Evolutionary conservation across 2,113 vertebrate genomes (phyloP), one percentile per base, ranked within the genome.

Genomic region (Mugil cephalus): DNA sequence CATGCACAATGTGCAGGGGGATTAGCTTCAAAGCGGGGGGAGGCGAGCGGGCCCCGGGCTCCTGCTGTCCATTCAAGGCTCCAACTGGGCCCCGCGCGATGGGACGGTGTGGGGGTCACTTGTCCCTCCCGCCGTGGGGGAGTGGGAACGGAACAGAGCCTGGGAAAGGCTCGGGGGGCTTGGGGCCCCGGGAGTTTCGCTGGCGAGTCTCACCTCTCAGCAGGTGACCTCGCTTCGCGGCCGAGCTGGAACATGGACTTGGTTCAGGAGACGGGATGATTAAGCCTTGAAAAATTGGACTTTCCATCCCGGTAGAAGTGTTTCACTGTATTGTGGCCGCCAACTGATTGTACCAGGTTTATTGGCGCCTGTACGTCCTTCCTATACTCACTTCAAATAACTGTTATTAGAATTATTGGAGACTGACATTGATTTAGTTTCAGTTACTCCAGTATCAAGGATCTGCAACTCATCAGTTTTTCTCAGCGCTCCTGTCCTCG

Each of bases 1-100:
- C 95, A 94, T 95, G 90, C 93, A 94, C 96, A 96, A 97, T 96
- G 95, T 94, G 95, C 93, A 92, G 82, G 93, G 24, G 96, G 98
- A 99, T 99, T 99, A 99, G 94, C 94, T 95, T 96, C 95, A 98
- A 97, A 97, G 96, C 94, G 88, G 93, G 88, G 93, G 91, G 87
- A 94, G 92, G 88, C 80, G n/a, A 91, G 92, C 91, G 94, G 94
- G 94, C 94, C 94, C 94, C 92, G 21, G 90, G 94, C 95, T 94
- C 90, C 90, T 82, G 83, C 87, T 90, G 83, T 96, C 96, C 95
- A 96, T 95, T 97, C 95, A 96, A 89, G 91, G 71, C 95, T 89
- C 72, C 77, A 93, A 89, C 94, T 85, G 94, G 94, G 94, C 92
- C n/a, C 72, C 67, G 82, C 90, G 85, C 93, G 74, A 77, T 93